Percentiles rank a stretch among this genome's conserved stretches.
Conservation (phyloP, 2,797 vertebrate species). For the Sphaeramia orbicularis region DNA sequence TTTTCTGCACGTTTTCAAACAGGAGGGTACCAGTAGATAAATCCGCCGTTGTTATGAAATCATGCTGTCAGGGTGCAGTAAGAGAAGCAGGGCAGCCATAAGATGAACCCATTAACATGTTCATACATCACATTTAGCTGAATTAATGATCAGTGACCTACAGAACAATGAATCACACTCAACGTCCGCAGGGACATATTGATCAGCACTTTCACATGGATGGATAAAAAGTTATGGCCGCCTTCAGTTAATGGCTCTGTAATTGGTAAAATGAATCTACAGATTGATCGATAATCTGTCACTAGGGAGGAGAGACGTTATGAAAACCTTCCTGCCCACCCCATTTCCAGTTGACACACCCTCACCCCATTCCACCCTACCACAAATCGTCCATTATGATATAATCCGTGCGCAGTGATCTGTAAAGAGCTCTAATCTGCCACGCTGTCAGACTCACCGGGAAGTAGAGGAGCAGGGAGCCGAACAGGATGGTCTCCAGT, state of each 20-base stretch:
- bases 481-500: constrained; percentile 94
- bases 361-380: constrained; percentile 31
- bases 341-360: constrained; percentile 11
- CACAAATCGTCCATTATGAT: constrained; percentile 71
- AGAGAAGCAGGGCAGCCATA: neutral
- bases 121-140: constrained; percentile 5
- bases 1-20: too few species aligned
- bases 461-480: constrained; percentile 96
- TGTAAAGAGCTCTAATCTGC: constrained; percentile 76
- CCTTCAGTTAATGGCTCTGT: constrained; percentile 25
- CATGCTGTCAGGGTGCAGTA: neutral
- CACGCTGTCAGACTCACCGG: constrained; percentile 88
- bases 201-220: constrained; percentile 8
- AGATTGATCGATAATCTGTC: constrained; percentile 56
- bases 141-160: constrained; percentile 26
- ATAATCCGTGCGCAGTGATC: constrained; percentile 74
- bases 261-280: constrained; percentile 57
- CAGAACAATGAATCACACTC: constrained; percentile 1
- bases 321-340: constrained; percentile 30
- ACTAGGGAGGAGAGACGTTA: constrained; percentile 45
- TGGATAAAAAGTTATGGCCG: constrained; percentile 29
- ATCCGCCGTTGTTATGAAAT: neutral
- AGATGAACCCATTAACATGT: constrained; percentile 8
- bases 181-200: constrained; percentile 6
- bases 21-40: too few species aligned